A percentile compares a stretch with the other conserved stretches of the same genome.
phyloP scores from a whole-genome alignment of 2,797 vertebrate genomes.

The Myripristis jacobus region DNA sequence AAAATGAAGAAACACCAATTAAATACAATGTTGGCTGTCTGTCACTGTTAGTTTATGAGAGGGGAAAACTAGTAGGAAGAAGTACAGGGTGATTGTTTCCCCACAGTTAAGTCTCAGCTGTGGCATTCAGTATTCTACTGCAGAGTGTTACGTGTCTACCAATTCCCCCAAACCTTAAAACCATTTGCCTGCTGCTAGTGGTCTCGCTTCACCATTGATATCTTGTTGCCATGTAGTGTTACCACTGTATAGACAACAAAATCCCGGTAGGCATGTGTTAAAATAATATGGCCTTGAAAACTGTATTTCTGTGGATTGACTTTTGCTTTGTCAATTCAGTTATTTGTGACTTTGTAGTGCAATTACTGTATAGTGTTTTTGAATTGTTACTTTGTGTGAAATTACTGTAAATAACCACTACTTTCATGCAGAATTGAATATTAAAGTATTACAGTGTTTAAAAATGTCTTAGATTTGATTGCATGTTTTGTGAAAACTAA shows the following conservation, averaged over 20 bases:
- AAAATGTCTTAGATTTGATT: neutral
- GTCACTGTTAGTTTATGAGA: neutral
- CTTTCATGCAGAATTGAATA: conserved; percentile 1
- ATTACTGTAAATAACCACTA: conserved; percentile 22
- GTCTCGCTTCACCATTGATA: conserved; percentile 10
- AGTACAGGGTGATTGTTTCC: neutral
- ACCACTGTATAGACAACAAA: neutral
- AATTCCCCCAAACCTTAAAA: neutral
- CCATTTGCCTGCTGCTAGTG: conserved; percentile 16
- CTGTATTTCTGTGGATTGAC: conserved; percentile 19
- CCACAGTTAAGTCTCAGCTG: neutral
- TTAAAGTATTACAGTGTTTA: conserved; percentile 6
- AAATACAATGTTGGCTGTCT: neutral
- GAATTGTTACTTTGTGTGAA: conserved; percentile 22
- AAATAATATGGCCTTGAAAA: neutral
- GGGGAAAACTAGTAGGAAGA: neutral
- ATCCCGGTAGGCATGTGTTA: neutral
- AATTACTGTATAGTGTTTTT: conserved; percentile 4
- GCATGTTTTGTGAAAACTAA: neutral
- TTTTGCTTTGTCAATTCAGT: neutral
- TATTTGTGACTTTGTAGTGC: neutral
- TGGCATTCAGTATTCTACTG: neutral
- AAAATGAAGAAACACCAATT: conserved; percentile 1
- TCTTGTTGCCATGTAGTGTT: conserved; percentile 11
- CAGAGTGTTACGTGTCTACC: conserved; percentile 1